Evolutionary conservation across 2,888 invertebrate species (phyloP), one percentile per base, ranked within the genome.

Genomic region (Torymus texanus): DNA sequence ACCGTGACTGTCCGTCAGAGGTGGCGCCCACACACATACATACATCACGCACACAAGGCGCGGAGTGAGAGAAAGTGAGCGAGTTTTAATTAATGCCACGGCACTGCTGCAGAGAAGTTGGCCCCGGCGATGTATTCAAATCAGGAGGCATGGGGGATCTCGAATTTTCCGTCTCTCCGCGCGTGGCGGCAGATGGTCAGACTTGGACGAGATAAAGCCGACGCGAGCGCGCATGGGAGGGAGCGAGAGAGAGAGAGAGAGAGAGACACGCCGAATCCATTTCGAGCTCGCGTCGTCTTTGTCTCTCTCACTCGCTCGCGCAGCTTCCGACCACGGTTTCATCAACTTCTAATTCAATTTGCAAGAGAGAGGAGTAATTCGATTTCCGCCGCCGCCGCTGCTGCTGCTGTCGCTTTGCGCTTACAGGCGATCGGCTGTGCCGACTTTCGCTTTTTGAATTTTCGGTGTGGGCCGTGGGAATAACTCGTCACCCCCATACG

Each of bases 61-160:
- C 82, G 77, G 83, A 78, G 83, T 16, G 84, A 85, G 83, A 41
- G 84, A 85, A 85, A 86, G 86, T 86, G 85, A 86, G 85, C 84
- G 85, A 86, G 87, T 87, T 89, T 89, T 89, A 89, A 89, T 89
- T 89, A 89, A 89, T 86, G 80, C 84, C 82, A 81, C 51, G 65
- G 66, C 72, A 67, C 76, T 58, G 74, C 84, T 82, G 10, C 65
- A 12, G 74, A 66, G 50, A 70, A 73, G 73, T 74, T 63, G 62
- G 62, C 81, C 82, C 78, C 84, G 85, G 84, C 29, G 66, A 71
- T 72, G 86, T 88, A 87, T 88, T 88, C 88, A 89, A 89, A 89
- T 89, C 87, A 85, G 87, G 67, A n/a, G 68, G 61, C 58, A 11
- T 16, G 16, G 18, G 51, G 53, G 61, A 63, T 13, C 76, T 63